Evolutionary conservation across 2,888 invertebrate genomes (phyloP).

Genomic region (Euclidia mi): DNA sequence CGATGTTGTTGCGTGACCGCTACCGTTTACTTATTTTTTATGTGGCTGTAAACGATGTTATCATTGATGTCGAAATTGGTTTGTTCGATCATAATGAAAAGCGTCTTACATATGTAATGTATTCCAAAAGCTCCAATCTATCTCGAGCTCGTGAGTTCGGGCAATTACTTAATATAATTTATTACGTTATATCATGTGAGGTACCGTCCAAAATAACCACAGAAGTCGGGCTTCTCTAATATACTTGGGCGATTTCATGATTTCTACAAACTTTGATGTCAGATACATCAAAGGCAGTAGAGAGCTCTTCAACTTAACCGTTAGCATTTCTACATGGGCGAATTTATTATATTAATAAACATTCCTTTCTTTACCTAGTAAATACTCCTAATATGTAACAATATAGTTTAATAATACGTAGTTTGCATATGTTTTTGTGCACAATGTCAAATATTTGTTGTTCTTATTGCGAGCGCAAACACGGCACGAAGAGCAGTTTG

Average conservation of each 20-base stretch:
- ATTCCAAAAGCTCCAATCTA: constrained; percentile 42
- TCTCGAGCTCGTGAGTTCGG: background rate
- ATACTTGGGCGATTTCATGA: constrained; percentile 4
- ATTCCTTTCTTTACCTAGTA: too few relatives aligned
- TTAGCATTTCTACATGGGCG: background rate
- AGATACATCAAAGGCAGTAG: background rate
- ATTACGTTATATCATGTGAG: constrained; percentile 65
- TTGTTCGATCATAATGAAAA: constrained; percentile 41
- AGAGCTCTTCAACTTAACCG: background rate
- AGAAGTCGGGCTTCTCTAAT: background rate
- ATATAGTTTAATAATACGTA: constrained; percentile 5
- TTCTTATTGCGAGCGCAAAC: constrained; percentile 35
- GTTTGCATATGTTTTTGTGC: constrained; percentile 54
- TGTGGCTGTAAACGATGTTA: constrained; percentile 51
- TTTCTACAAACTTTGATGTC: constrained; percentile 4
- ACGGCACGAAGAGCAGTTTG: constrained; percentile 27
- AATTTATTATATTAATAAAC: constrained; percentile 2
- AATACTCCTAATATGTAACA: too few relatives aligned
- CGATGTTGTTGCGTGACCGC: constrained; percentile 65
- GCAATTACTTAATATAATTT: constrained; percentile 47
- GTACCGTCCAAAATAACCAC: constrained; percentile 38
- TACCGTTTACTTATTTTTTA: constrained; percentile 62
- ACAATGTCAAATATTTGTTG: constrained; percentile 31
- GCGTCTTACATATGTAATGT: constrained; percentile 57
- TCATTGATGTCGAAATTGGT: constrained; percentile 48